phyloP scores from a whole-genome alignment of 2,888 invertebrate species.

The Cataglyphis rosenhaueri region DNA sequence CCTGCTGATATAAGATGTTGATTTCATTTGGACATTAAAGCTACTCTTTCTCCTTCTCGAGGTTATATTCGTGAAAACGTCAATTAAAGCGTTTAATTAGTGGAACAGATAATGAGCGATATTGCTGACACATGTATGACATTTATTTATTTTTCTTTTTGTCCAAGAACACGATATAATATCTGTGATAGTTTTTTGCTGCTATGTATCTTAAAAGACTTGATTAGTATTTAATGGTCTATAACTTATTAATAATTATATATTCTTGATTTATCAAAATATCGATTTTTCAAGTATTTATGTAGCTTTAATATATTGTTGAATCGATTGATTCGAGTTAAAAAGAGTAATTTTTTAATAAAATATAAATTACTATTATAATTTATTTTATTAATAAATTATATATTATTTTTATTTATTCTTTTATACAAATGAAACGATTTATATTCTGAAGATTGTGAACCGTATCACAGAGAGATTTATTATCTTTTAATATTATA shows the following conservation, averaged over 20 bases:
- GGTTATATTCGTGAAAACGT: not conserved
- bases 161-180: not conserved
- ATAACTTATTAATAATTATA: not conserved
- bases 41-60: not conserved
- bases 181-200: not conserved
- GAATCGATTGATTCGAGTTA: not conserved
- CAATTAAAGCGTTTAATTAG: conserved; percentile 15
- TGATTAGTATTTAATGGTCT: not conserved
- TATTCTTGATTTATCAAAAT: not conserved
- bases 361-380: not conserved
- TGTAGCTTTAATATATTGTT: not conserved
- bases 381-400: not conserved
- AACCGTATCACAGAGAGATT: not conserved
- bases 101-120: conserved; percentile 13
- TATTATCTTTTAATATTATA: not conserved
- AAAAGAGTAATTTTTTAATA: not conserved
- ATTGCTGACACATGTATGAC: not conserved
- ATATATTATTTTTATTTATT: not conserved
- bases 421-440: not conserved
- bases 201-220: not conserved
- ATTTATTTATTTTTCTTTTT: not conserved
- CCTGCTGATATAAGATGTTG: not conserved
- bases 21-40: not conserved
- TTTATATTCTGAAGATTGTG: not conserved
- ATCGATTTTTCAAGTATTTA: not conserved